Evolutionary conservation across 2,113 vertebrate species (phyloP), one percentile per base, ranked within the genome.

Genomic region (Benitochromis conjunctus): DNA sequence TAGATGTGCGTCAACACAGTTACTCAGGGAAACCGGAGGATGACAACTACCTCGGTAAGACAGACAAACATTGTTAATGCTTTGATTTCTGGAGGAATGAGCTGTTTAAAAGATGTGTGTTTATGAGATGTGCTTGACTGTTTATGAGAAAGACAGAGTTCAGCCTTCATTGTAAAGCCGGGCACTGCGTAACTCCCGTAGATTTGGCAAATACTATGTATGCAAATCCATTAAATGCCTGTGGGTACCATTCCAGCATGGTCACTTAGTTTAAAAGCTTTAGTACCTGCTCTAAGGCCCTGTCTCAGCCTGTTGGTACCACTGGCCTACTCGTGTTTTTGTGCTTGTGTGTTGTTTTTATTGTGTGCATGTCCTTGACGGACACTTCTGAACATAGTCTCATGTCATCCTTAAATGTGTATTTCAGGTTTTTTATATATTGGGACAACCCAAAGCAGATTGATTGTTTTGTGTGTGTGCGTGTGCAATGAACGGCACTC

Each of bases 31-130:
- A 97, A 90, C 96, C 98, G 58, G 98, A 99, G 82, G 99, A 99
- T 94, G 98, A 99, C 94, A 99, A 99, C 97, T 99, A 99, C 95
- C 96, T 99, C 95, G 98, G 99, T 99, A 94, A 98, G 98, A 93
- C 9, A 7, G 51, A 11, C 18, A 46, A 19, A 7, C 53, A 64
- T 41, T 53, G 13, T 34, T 62, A 80, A 48, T 11, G 7, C 26
- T 51, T n/a, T 8, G 43, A 16, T 13, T 64, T 74, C 7, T 29
- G 34, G 56, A 74, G 21, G 57, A 79, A 43, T 79, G 8, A 5
- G 8, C 3, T 41, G 11, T 21, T 84, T 4, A 55, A 60, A 58
- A 62, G 9, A 31, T 2, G 16, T 0, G 26, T 78, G 34, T 51
- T 60, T n/a, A 34, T 60, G 57, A 60, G 57, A 6, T 41, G 13